Percentiles rank a stretch among this genome's conserved stretches.
Conservation (phyloP, 2,888 invertebrate genomes). For the Hydraecia micacea region DNA sequence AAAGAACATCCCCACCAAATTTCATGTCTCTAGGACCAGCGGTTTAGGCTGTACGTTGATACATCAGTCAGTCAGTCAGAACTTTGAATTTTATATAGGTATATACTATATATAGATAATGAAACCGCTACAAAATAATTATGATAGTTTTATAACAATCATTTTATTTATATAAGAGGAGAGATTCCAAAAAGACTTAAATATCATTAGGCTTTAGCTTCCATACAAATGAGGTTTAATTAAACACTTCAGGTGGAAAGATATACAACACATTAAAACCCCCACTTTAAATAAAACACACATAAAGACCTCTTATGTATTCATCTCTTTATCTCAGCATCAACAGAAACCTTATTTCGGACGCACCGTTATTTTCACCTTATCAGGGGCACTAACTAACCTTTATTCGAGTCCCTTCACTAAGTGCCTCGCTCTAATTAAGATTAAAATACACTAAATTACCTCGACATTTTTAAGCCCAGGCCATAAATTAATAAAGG, state of each 20-base stretch:
- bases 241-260: background rate
- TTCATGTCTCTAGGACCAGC: too few relatives aligned
- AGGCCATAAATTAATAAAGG: conserved; percentile 69
- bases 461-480: conserved; percentile 67
- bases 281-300: conserved; percentile 35
- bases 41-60: too few relatives aligned
- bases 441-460: conserved; percentile 74
- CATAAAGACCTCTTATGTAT: conserved; percentile 39
- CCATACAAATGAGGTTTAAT: conserved; percentile 28
- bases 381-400: conserved; percentile 49
- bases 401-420: conserved; percentile 41
- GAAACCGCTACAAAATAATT: background rate
- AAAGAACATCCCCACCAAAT: too few relatives aligned
- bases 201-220: background rate
- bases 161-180: background rate
- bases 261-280: conserved; percentile 13
- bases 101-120: too few relatives aligned
- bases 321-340: conserved; percentile 52
- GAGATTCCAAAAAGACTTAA: background rate
- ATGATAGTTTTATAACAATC: background rate
- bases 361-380: conserved; percentile 46
- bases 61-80: too few relatives aligned
- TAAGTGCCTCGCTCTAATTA: conserved; percentile 59
- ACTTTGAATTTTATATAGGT: too few relatives aligned
- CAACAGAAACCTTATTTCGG: conserved; percentile 52